Conservation (phyloP, 2,113 vertebrate species). For the Martes martes region DNA sequence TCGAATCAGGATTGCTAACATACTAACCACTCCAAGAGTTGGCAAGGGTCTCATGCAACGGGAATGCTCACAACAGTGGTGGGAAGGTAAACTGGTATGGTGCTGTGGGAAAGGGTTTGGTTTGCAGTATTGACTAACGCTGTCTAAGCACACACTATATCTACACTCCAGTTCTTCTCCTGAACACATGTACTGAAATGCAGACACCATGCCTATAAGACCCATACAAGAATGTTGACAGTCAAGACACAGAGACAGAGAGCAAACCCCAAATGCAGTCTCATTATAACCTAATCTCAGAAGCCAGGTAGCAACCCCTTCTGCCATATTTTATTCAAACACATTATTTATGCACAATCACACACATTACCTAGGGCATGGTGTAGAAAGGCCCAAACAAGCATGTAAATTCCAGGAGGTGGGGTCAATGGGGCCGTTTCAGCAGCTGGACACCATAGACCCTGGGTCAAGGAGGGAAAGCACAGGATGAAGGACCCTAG, state of each 20-base stretch:
- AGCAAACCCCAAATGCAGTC: not conserved
- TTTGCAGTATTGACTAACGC: not conserved
- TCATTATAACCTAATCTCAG: not conserved
- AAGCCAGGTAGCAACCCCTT: not conserved
- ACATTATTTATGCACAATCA: not conserved
- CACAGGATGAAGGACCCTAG: not conserved
- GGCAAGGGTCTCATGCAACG: not conserved
- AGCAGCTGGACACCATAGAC: not conserved
- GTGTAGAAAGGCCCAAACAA: not conserved
- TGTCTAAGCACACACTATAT: too few relatives aligned
- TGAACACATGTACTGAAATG: too few relatives aligned
- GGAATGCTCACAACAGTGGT: not conserved
- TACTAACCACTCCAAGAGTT: not conserved
- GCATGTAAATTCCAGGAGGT: not conserved
- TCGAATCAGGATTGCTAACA: not conserved
- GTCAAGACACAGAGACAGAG: not conserved
- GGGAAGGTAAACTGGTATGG: not conserved
- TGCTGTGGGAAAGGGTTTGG: not conserved
- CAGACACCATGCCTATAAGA: not conserved
- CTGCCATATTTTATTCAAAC: not conserved
- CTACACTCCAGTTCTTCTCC: not conserved
- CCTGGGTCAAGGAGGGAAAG: not conserved
- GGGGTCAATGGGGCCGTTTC: not conserved
- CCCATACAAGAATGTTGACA: not conserved
- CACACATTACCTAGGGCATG: not conserved